Evolutionary conservation across 2,113 vertebrate species (phyloP), one percentile per base, ranked within the genome.

Genomic region (Orthonyx spaldingii): DNA sequence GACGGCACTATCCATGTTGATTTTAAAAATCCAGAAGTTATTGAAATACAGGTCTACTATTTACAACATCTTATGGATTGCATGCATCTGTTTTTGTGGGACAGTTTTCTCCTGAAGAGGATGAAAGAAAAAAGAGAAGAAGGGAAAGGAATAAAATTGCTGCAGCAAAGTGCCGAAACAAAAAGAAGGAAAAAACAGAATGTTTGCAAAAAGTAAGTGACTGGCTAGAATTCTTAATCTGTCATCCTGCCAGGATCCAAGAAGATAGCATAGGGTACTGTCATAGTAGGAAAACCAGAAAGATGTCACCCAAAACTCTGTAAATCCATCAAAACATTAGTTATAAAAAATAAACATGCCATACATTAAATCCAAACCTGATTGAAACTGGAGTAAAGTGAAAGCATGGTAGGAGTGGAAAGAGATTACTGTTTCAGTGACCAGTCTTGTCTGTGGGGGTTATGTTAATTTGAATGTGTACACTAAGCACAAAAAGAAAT

Each of bases 181-280:
- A 99, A 97, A 99, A 99, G 97, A 99, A 99, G 97, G 99, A 99
- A 92, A 99, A 98, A 98, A 99, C 99, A 0, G 99, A 99, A 78
- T 97, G 97, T 74, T 96, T 99, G 89, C 99, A 99, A 97, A 99
- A 99, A 97, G 99, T 99, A 97, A 97, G 98, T 95, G 71, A 44
- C 59, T 68, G 33, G 26, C 11, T 33, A 46, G 63, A 56, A 19
- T 26, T 77, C 37, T 20, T 44, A 56, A 56, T 42, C 16, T 42
- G 37, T n/a, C 65, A 61, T 60, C 42, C 19, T 41, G 5, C 41
- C 30, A 33, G 26, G 3, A 39, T 78, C 24, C 35, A 52, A 52
- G n/a, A 10, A 82, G 61, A 19, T 27, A 37, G 37, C 70, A 55
- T 4, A n/a, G 16, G 37, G 8, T 65, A 30, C 35, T 8, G 21